These are phyloP conservation scores for Germaria angustata DNA, from an alignment of 2,888 invertebrate genomes.

Conservation along the genomic window DNA sequence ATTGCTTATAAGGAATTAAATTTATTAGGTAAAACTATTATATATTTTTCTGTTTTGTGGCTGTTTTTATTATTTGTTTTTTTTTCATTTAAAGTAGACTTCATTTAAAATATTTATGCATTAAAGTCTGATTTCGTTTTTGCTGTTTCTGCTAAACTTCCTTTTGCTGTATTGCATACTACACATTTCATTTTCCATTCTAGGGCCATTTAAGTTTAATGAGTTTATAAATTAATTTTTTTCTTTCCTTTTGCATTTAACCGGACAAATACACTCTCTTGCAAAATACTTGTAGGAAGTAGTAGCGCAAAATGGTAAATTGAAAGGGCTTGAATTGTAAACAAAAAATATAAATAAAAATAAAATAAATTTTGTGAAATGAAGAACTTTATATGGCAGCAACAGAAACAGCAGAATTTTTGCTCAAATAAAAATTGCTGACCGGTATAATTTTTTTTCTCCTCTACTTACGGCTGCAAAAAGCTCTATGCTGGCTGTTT, in stretches of 20 bases:
- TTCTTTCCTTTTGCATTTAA: slow-evolving; percentile 3
- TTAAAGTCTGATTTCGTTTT: slow-evolving; percentile 29
- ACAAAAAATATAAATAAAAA: neutral
- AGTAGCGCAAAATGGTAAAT: neutral
- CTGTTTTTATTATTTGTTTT: neutral
- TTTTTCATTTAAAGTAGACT: neutral
- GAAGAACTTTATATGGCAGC: slow-evolving; percentile 29
- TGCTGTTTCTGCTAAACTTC: slow-evolving; percentile 5
- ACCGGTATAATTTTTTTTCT: neutral
- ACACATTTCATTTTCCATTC: slow-evolving; percentile 51
- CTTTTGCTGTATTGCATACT: slow-evolving; percentile 14
- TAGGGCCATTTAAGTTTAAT: slow-evolving; percentile 75
- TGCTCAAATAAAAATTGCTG: slow-evolving; percentile 1
- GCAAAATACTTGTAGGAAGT: neutral
- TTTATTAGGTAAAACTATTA: neutral
- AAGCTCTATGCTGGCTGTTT: slow-evolving; percentile 3
- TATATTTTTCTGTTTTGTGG: too few relatives aligned
- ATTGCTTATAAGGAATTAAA: neutral
- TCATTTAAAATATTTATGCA: slow-evolving; percentile 44
- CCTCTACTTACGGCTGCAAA: neutral
- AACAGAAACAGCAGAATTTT: slow-evolving; percentile 6
- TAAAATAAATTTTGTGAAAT: slow-evolving; percentile 14
- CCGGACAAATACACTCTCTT: neutral
- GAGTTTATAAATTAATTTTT: slow-evolving; percentile 75
- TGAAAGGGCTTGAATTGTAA: slow-evolving; percentile 6